Conservation (phyloP, 1,140 invertebrate species). For the Ridgeia piscesae region DNA sequence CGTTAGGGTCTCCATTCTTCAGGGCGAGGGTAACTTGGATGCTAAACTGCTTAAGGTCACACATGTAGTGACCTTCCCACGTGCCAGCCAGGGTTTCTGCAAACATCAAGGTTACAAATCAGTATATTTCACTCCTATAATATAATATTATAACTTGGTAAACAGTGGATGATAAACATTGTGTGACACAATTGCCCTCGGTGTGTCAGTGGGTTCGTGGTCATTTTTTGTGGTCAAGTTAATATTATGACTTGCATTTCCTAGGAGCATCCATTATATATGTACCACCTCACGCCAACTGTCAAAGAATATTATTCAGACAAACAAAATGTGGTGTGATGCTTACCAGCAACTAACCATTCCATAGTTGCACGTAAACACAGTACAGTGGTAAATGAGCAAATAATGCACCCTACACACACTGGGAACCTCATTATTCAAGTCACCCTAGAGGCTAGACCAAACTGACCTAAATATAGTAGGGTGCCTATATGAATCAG, state of each 20-base stretch:
- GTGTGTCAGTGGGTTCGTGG: too few relatives aligned
- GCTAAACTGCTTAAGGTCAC: neutral
- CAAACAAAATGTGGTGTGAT: too few relatives aligned
- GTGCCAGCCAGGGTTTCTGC: neutral
- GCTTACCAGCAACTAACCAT: neutral
- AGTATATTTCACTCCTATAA: too few relatives aligned
- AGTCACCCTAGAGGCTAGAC: too few relatives aligned
- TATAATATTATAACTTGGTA: too few relatives aligned
- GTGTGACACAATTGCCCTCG: too few relatives aligned
- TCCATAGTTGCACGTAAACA: neutral
- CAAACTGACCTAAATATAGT: too few relatives aligned
- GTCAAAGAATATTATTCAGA: too few relatives aligned
- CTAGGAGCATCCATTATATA: neutral
- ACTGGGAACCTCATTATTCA: too few relatives aligned
- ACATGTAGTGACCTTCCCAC: neutral
- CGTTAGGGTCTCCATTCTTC: neutral
- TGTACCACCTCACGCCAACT: too few relatives aligned
- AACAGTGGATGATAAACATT: too few relatives aligned
- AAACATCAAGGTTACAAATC: neutral
- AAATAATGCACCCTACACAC: neutral
- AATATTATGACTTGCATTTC: neutral
- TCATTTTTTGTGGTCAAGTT: neutral
- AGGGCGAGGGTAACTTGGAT: neutral
- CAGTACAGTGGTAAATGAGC: neutral
- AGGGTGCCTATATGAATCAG: too few relatives aligned